Conservation (phyloP, 2,797 vertebrate species). For the Microcaecilia unicolor region DNA sequence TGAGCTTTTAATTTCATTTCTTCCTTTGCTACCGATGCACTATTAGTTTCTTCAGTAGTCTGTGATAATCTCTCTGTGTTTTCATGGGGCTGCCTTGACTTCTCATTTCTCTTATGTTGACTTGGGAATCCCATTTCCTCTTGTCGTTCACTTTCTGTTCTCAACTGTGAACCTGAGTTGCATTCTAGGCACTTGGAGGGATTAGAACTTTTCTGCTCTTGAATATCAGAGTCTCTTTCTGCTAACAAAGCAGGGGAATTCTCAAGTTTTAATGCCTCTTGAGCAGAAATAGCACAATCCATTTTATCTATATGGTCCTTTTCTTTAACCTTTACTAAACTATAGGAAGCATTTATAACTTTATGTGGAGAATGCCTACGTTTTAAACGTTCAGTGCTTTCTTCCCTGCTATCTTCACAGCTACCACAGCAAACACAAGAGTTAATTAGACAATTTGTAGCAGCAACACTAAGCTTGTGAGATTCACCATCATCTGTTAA, state of each 20-base stretch:
- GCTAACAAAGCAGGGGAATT: slow-evolving; percentile 19
- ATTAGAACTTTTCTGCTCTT: slow-evolving; percentile 36
- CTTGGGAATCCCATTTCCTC: slow-evolving; percentile 25
- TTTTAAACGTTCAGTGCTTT: slow-evolving; percentile 52
- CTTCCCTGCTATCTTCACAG: slow-evolving; percentile 75
- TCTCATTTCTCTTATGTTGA: slow-evolving; percentile 48
- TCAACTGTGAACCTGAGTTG: slow-evolving; percentile 41
- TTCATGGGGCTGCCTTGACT: slow-evolving; percentile 30
- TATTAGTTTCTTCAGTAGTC: slow-evolving; percentile 15
- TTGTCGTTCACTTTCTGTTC: slow-evolving; percentile 39
- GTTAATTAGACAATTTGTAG: slow-evolving; percentile 84
- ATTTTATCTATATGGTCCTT: slow-evolving; percentile 40
- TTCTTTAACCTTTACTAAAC: slow-evolving; percentile 51
- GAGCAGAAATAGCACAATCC: slow-evolving; percentile 32
- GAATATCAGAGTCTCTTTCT: slow-evolving; percentile 30
- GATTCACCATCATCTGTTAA: slow-evolving; percentile 24
- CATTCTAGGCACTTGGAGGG: slow-evolving; percentile 73
- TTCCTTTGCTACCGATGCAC: slow-evolving; percentile 37
- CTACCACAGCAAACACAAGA: slow-evolving; percentile 92
- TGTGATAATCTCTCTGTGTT: slow-evolving; percentile 28
- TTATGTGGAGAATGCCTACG: slow-evolving; percentile 51
- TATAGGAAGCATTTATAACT: slow-evolving; percentile 67
- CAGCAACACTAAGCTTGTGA: slow-evolving; percentile 54
- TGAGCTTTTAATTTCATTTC: slow-evolving; percentile 44
- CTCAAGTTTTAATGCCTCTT: slow-evolving; percentile 41